phyloP scores from a whole-genome alignment of 2,113 vertebrate species.

The Chaetorhynchus papuensis region DNA sequence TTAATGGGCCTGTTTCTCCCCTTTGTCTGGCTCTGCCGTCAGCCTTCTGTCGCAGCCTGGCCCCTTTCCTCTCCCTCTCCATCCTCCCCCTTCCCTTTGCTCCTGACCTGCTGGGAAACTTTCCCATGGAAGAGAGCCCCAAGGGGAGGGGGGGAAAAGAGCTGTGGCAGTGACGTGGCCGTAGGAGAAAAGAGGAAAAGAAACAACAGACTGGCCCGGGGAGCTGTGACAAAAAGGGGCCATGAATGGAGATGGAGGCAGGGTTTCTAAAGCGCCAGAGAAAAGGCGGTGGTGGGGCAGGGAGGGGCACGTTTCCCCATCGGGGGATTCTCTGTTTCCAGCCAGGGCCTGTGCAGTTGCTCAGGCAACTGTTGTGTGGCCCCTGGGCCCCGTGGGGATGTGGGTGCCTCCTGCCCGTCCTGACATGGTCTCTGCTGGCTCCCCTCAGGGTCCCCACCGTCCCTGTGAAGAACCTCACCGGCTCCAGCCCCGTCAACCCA shows the following conservation, averaged over 20 bases:
- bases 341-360: slow-evolving; percentile 26
- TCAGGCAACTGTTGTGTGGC: slow-evolving; percentile 49
- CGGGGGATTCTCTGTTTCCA: slow-evolving; percentile 15
- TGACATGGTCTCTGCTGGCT: not conserved
- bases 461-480: slow-evolving; percentile 92
- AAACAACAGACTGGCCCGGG: not conserved
- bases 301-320: not conserved
- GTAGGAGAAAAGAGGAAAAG: slow-evolving; percentile 25
- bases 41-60: slow-evolving; percentile 64
- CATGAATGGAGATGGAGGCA: slow-evolving; percentile 57
- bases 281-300: not conserved
- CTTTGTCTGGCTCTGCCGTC: slow-evolving; percentile 64
- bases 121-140: slow-evolving; percentile 65
- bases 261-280: slow-evolving; percentile 54
- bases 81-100: slow-evolving; percentile 31
- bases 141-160: not conserved
- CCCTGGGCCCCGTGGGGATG: not conserved
- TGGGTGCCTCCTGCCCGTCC: not conserved
- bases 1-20: slow-evolving; percentile 53
- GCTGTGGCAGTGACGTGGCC: not conserved
- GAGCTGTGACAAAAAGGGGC: slow-evolving; percentile 56
- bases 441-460: slow-evolving; percentile 83
- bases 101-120: slow-evolving; percentile 64
- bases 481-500: slow-evolving; percentile 88
- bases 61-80: slow-evolving; percentile 31